phyloP scores from a whole-genome alignment of 2,888 invertebrate species.

The Drosophila cracens region DNA sequence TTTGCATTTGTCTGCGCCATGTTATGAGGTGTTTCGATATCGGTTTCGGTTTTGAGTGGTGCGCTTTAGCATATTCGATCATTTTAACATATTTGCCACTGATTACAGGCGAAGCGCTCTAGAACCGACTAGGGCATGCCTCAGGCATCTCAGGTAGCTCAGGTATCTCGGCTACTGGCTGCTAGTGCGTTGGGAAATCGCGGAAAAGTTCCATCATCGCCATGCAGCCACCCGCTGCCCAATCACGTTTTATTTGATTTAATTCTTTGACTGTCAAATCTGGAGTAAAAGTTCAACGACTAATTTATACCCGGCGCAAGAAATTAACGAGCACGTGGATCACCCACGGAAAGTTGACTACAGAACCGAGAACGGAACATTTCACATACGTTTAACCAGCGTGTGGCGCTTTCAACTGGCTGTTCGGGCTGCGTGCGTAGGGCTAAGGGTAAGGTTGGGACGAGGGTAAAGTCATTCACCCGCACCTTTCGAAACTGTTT shows the following conservation, averaged over 20 bases:
- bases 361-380: not conserved
- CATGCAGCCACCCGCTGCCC: constrained; percentile 17
- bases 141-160: constrained; percentile 3
- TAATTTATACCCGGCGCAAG: constrained; percentile 64
- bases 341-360: constrained; percentile 23
- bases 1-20: constrained; percentile 65
- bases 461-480: constrained; percentile 2
- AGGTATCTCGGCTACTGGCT: constrained; percentile 1
- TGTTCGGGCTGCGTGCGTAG: not conserved
- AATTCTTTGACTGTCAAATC: constrained; percentile 59
- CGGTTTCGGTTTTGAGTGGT: constrained; percentile 1
- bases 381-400: not conserved
- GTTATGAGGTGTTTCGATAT: constrained; percentile 39
- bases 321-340: constrained; percentile 62
- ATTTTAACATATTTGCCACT: constrained; percentile 59
- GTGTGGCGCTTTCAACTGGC: not conserved
- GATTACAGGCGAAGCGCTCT: constrained; percentile 34
- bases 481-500: constrained; percentile 25
- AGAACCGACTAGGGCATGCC: not conserved
- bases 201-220: constrained; percentile 70
- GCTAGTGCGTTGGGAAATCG: constrained; percentile 59
- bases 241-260: constrained; percentile 74
- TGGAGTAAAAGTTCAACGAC: constrained; percentile 74
- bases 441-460: not conserved
- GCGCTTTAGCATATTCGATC: constrained; percentile 66